phyloP scores from a whole-genome alignment of 2,797 vertebrate genomes.

The Miichthys miiuy region DNA sequence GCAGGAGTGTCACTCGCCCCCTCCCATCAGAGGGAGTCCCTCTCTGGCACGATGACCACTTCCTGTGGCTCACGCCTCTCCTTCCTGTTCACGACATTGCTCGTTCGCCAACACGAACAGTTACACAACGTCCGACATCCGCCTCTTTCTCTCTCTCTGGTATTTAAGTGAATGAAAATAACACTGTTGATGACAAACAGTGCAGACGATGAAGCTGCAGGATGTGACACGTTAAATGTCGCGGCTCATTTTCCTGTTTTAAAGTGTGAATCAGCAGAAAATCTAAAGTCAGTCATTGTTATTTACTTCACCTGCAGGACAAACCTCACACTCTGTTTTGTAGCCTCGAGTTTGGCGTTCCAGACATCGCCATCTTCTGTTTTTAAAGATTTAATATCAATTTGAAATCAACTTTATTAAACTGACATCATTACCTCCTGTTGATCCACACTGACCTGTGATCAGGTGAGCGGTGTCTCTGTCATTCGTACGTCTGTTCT shows the following conservation, averaged over 20 bases:
- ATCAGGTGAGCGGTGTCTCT: too few species aligned
- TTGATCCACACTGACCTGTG: too few species aligned
- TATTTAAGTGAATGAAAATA: slow-evolving; percentile 4
- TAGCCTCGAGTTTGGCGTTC: too few species aligned
- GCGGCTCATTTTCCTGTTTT: not conserved
- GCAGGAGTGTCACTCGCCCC: slow-evolving; percentile 22
- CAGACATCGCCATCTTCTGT: too few species aligned
- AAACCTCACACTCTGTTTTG: too few species aligned
- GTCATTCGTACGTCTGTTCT: too few species aligned
- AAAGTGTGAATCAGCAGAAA: not conserved
- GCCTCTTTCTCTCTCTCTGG: not conserved
- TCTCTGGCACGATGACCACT: slow-evolving; percentile 56
- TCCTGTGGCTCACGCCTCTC: slow-evolving; percentile 49
- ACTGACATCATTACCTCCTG: too few species aligned
- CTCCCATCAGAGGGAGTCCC: slow-evolving; percentile 66
- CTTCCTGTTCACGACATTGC: slow-evolving; percentile 48
- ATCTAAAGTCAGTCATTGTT: not conserved
- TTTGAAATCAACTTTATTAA: too few species aligned
- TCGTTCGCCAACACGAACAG: slow-evolving; percentile 14
- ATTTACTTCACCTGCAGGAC: not conserved
- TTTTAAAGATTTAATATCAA: too few species aligned
- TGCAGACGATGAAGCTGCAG: not conserved
- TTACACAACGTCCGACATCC: slow-evolving; percentile 43
- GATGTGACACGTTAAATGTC: not conserved
- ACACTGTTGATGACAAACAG: not conserved